These are phyloP conservation scores for Drosophila meridiana DNA, from an alignment of 2,888 invertebrate genomes.

Conservation along the genomic window DNA sequence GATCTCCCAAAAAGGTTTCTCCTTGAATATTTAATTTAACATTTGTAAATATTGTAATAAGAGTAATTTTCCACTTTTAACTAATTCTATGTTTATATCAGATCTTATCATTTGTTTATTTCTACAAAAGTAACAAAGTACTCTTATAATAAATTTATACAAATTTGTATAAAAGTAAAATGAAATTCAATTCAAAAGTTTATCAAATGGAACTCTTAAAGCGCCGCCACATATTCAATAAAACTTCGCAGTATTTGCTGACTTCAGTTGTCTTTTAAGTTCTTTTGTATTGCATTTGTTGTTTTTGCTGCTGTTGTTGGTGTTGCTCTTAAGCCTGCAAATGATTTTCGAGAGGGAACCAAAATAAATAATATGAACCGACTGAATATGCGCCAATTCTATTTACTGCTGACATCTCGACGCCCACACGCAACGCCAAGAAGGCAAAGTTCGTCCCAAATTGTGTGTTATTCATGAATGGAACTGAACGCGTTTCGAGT, in stretches of 20 bases:
- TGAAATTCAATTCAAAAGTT: not conserved
- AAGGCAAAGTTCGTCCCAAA: slow-evolving; percentile 45
- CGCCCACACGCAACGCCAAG: slow-evolving; percentile 56
- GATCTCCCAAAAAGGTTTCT: too few relatives aligned
- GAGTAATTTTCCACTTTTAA: too few relatives aligned
- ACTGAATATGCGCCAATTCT: slow-evolving; percentile 59
- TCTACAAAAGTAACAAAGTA: too few relatives aligned
- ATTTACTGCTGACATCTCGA: slow-evolving; percentile 72
- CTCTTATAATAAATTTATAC: too few relatives aligned
- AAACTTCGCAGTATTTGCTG: not conserved
- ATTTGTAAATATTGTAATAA: too few relatives aligned
- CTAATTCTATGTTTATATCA: too few relatives aligned
- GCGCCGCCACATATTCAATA: not conserved
- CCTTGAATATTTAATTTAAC: too few relatives aligned
- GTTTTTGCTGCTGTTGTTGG: slow-evolving; percentile 4
- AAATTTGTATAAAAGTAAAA: not conserved
- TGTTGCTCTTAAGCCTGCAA: slow-evolving; percentile 15
- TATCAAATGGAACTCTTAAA: not conserved
- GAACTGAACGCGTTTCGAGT: slow-evolving; percentile 27
- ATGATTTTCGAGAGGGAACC: slow-evolving; percentile 25
- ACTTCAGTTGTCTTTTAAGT: not conserved
- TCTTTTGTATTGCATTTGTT: slow-evolving; percentile 9
- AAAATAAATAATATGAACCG: slow-evolving; percentile 27
- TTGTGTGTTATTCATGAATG: slow-evolving; percentile 57
- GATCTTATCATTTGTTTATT: too few relatives aligned